phyloP scores from a whole-genome alignment of 2,113 vertebrate species.

The Scophthalmus maximus region DNA sequence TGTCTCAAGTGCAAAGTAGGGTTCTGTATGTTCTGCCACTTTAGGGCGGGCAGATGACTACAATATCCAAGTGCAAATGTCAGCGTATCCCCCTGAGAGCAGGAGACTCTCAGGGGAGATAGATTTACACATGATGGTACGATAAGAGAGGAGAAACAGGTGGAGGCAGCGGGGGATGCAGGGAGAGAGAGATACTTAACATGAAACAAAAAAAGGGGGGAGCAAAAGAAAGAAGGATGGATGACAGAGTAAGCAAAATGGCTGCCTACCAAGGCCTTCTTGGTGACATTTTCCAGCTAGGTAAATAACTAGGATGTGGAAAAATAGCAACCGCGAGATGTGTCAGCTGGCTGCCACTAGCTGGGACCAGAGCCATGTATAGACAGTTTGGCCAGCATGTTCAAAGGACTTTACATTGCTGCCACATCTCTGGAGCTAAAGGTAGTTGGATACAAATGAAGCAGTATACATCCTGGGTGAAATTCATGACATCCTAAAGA shows the following conservation, averaged over 20 bases:
- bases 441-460: constrained; percentile 40
- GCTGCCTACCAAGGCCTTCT: constrained; percentile 46
- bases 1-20: constrained; percentile 53
- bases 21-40: constrained; percentile 60
- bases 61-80: constrained; percentile 74
- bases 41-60: constrained; percentile 64
- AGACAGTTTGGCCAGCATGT: constrained; percentile 52
- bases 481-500: constrained; percentile 43
- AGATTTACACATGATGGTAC: constrained; percentile 54
- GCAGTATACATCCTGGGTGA: constrained; percentile 27
- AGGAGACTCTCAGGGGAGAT: constrained; percentile 35
- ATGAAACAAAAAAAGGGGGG: not conserved
- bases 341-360: constrained; percentile 47
- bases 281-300: constrained; percentile 72
- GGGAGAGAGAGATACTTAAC: constrained; percentile 10
- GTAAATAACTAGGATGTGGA: constrained; percentile 69
- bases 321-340: constrained; percentile 57
- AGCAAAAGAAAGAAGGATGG: constrained; percentile 12
- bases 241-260: constrained; percentile 43
- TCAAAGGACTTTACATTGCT: constrained; percentile 52
- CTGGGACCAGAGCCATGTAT: constrained; percentile 40
- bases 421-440: constrained; percentile 45
- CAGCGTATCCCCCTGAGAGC: constrained; percentile 52
- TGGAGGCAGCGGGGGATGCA: constrained; percentile 23
- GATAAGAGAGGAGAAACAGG: constrained; percentile 53